Evolutionary conservation across 2,797 vertebrate species (phyloP), one percentile per base, ranked within the genome.

Genomic region (Chaetophractus vellerosus): DNA sequence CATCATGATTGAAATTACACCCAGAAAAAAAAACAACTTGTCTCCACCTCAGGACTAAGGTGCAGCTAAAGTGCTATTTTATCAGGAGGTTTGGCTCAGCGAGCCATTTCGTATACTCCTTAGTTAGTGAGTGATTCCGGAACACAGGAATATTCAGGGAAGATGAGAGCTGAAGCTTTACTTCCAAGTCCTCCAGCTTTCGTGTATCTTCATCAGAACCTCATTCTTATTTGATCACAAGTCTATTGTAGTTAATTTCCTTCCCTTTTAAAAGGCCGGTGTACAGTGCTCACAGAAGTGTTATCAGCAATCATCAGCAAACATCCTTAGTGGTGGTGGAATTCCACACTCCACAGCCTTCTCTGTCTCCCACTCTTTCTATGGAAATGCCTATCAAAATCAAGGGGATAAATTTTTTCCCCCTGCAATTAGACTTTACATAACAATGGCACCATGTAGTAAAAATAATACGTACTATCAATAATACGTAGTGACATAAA

Each of bases 401-500:
- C 96, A 96, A 96, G 88, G 86, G 95, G 88, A 88, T 89, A 97
- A 94, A 92, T 94, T 97, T 83, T 97, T 98, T 97, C 98, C 96
- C 96, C 96, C 87, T 94, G 96, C 97, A 97, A 96, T 97, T 97
- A 95, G 96, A 96, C 95, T 96, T 98, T 95, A 94, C 71, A 84
- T 85, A 96, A 95, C 95, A 96, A 96, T 90, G 94, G 94, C 14
- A 96, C 82, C 41, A 79, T 82, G 93, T 94, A 93, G 92, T 97
- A 98, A 98, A 97, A 98, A 97, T 98, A 97, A 81, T 96, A 95
- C 31, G 48, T 96, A 94, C 97, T 97, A 97, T 97, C 97, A 97
- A 94, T 98, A 98, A 97, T 72, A 96, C 28, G 38, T 41, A 85
- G 95, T 91, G 96, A 97, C 97, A 96, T 91, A 97, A 97, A 97